These are phyloP conservation scores for Petaurus breviceps DNA, from an alignment of 2,113 vertebrate genomes.

Conservation along the genomic window DNA sequence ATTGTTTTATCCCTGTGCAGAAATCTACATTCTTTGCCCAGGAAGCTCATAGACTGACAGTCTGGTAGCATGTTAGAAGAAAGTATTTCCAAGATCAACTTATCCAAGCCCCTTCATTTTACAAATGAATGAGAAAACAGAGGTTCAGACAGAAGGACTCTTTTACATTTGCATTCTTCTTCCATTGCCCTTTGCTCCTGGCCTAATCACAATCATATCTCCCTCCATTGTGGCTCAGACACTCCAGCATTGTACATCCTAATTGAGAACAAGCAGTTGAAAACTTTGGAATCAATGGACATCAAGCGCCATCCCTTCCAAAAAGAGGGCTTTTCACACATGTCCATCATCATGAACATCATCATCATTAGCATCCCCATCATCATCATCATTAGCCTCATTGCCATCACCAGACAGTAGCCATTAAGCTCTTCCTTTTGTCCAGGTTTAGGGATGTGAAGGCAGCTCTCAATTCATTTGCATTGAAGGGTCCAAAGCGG, in stretches of 20 bases:
- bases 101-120: not conserved
- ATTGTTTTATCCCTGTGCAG: not conserved
- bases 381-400: not conserved
- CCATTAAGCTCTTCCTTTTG: not conserved
- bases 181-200: not conserved
- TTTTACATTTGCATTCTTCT: not conserved
- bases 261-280: not conserved
- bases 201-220: slow-evolving; percentile 1
- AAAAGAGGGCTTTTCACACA: not conserved
- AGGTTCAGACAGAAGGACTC: not conserved
- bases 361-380: not conserved
- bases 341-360: slow-evolving; percentile 9
- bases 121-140: not conserved
- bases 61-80: not conserved
- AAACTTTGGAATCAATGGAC: slow-evolving; percentile 26
- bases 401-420: not conserved
- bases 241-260: not conserved
- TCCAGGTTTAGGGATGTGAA: not conserved
- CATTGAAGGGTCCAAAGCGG: not conserved
- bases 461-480: not conserved
- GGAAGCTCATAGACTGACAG: not conserved
- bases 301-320: not conserved
- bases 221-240: not conserved
- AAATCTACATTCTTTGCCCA: not conserved
- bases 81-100: not conserved